A percentile compares a stretch with the other conserved stretches of the same genome.
Conservation (phyloP, 2,888 invertebrate genomes). For the Volucella inanis region DNA sequence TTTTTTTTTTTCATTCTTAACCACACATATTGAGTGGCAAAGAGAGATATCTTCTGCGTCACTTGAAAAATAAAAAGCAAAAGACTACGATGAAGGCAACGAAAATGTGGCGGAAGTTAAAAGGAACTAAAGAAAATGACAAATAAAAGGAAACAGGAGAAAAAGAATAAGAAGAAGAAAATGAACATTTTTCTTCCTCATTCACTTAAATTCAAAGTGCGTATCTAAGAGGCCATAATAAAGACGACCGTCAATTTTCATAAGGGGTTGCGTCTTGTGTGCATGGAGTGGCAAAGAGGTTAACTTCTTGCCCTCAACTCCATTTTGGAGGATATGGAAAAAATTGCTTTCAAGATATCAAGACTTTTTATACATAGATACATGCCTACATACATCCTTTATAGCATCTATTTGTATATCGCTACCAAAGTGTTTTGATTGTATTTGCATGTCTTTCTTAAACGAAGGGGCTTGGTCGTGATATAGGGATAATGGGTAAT, state of each 20-base stretch:
- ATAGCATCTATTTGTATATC: background rate
- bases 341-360: conserved; percentile 18
- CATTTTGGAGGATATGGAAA: conserved; percentile 23
- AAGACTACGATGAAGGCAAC: conserved; percentile 11
- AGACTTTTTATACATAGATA: conserved; percentile 1
- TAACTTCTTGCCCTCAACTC: conserved; percentile 38
- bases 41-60: conserved; percentile 62
- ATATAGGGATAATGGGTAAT: background rate
- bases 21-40: conserved; percentile 71
- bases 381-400: conserved; percentile 6
- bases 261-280: conserved; percentile 48
- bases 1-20: conserved; percentile 17
- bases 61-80: conserved; percentile 42
- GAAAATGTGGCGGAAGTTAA: conserved; percentile 8
- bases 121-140: too few species aligned
- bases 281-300: conserved; percentile 62
- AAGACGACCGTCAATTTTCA: conserved; percentile 71
- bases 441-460: conserved; percentile 49
- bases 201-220: conserved; percentile 72
- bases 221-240: conserved; percentile 73
- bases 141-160: background rate
- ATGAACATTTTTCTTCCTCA: conserved; percentile 51
- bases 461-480: background rate
- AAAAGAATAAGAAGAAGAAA: background rate
- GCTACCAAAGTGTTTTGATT: conserved; percentile 53